Percentiles rank a stretch among this genome's conserved stretches.
These are phyloP conservation scores for Nemotelus nigrinus DNA, from an alignment of 2,888 invertebrate species.

Conservation along the genomic window DNA sequence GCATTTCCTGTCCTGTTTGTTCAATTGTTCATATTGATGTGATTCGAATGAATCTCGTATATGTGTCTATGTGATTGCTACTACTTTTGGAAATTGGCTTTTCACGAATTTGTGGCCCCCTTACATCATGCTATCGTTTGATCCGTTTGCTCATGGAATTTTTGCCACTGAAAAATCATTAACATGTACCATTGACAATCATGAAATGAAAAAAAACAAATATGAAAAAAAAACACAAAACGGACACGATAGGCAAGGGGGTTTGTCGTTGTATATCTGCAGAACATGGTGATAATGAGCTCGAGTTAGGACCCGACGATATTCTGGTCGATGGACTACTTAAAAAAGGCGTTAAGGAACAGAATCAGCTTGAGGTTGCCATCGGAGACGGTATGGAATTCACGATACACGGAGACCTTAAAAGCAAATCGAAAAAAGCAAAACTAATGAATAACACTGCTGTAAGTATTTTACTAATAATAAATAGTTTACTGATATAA, in stretches of 20 bases:
- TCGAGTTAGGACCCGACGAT: slow-evolving; percentile 73
- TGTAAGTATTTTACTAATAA: slow-evolving; percentile 61
- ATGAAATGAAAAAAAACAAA: slow-evolving; percentile 18
- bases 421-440: slow-evolving; percentile 83
- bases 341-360: slow-evolving; percentile 87
- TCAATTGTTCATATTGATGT: slow-evolving; percentile 18
- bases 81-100: slow-evolving; percentile 46
- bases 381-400: slow-evolving; percentile 95
- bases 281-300: slow-evolving; percentile 73
- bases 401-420: slow-evolving; percentile 89
- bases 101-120: slow-evolving; percentile 51
- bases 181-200: slow-evolving; percentile 13
- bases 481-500: too few relatives aligned
- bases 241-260: slow-evolving; percentile 66
- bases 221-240: slow-evolving; percentile 49
- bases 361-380: slow-evolving; percentile 89
- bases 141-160: slow-evolving; percentile 39
- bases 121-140: slow-evolving; percentile 40
- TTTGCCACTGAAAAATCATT: neutral
- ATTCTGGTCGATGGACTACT: slow-evolving; percentile 85
- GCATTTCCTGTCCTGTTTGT: slow-evolving; percentile 15
- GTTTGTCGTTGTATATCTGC: slow-evolving; percentile 75
- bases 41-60: neutral
- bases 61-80: slow-evolving; percentile 48
- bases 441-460: slow-evolving; percentile 84